Evolutionary conservation across 2,888 invertebrate genomes (phyloP).

Genomic region (Lymantria dispar): DNA sequence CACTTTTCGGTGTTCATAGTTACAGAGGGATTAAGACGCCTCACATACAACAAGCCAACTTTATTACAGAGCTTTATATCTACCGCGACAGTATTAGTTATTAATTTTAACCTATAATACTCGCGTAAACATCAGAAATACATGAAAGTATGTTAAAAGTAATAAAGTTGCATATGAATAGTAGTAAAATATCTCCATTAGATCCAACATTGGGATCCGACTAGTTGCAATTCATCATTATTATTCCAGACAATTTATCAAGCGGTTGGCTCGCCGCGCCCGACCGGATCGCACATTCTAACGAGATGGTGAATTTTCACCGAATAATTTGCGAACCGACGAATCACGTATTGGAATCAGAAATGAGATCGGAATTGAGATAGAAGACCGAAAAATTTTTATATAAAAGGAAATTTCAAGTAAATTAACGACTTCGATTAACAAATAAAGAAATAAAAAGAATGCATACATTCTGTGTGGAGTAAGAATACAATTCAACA

Average conservation of each 20-base stretch:
- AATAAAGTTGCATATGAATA: conserved; percentile 14
- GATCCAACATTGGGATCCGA: conserved; percentile 66
- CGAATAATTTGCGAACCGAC: conserved; percentile 81
- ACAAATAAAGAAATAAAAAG: not conserved
- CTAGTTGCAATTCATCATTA: conserved; percentile 83
- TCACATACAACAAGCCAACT: no score
- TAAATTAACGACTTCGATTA: conserved; percentile 23
- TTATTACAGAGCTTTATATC: no score
- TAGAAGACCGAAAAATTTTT: conserved; percentile 74
- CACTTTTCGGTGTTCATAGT: no score
- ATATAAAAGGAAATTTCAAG: conserved; percentile 42
- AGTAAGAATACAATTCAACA: no score
- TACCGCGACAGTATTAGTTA: no score
- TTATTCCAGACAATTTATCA: conserved; percentile 83
- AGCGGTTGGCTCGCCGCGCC: conserved; percentile 78
- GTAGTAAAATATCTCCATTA: conserved; percentile 60
- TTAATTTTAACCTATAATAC: no score
- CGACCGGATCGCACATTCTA: conserved; percentile 79
- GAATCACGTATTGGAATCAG: conserved; percentile 82
- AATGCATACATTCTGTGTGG: no score
- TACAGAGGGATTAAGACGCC: no score
- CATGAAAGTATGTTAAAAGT: not conserved
- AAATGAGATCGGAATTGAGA: conserved; percentile 80
- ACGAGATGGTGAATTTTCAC: conserved; percentile 83
- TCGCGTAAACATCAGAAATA: no score